Evolutionary conservation across 2,113 vertebrate species (phyloP), one percentile per base, ranked within the genome.

Genomic region (Epinephelus fuscoguttatus): DNA sequence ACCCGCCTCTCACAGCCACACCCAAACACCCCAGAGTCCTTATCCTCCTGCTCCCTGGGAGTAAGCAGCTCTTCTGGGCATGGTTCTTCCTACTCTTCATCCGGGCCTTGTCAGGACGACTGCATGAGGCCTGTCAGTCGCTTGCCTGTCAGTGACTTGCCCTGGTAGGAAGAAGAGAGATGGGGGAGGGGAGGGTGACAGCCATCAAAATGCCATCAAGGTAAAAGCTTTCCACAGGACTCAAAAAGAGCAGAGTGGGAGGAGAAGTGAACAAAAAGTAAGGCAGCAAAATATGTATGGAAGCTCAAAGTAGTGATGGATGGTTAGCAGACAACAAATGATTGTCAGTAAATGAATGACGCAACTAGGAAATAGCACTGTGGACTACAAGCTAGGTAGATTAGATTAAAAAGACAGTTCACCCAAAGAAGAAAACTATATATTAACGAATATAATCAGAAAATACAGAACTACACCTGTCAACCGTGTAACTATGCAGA

Each of bases 71-170:
- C 73, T 57, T 71, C 75, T 75, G 89, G 89, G 78, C 52, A 57
- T 23, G 68, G 70, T 60, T 60, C 66, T 42, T 83, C 82, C 88
- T 87, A 70, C 62, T 89, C 75, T 4, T 47, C 11, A 59, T 87
- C 89, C 86, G 64, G 84, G 78, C 82, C 85, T 91, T 2, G 93
- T 99, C 98, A 99, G 95, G 98, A 99, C 18, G 98, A 99, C 95
- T 98, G 98, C 98, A 99, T 99, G 95, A 99, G 97, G 90, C 98
- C 98, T 0, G 98, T 98, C 96, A 99, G 97, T 40, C 98, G 97
- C 91, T 99, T 99, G 91, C 97, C 97, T 0, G 97, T 96, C 96
- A 99, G 95, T 3, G 98, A 99, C 92, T 99, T 99, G 84, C 98
- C 98, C 98, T 99, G 95, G 27, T 94, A 74, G 68, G 67, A 57